Conservation (phyloP, 2,797 vertebrate genomes). For the Muraenolepis orangiensis region DNA sequence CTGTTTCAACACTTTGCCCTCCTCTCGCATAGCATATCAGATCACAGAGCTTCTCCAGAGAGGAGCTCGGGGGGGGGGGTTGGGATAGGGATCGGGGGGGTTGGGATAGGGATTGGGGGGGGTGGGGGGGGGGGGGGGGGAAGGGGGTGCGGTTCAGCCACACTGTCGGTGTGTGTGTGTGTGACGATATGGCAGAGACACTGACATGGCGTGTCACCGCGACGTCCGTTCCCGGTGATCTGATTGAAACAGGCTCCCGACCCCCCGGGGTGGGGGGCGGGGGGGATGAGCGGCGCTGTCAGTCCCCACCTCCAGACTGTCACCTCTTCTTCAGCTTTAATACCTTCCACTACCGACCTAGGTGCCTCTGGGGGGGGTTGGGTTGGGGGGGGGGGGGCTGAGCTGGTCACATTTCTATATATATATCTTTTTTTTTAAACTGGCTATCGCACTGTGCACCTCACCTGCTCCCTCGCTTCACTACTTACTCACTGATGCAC, state of each 20-base stretch:
- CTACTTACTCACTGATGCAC: background rate
- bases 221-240: background rate
- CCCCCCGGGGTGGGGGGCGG: constrained; percentile 1
- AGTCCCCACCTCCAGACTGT: constrained; percentile 10
- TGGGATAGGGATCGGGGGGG: too few species aligned
- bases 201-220: background rate
- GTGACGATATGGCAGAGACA: background rate
- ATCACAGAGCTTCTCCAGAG: background rate
- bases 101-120: too few species aligned
- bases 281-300: constrained; percentile 5
- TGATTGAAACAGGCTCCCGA: background rate
- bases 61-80: background rate
- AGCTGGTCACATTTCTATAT: too few species aligned
- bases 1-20: background rate
- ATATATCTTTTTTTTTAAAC: too few species aligned
- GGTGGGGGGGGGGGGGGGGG: too few species aligned
- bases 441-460: too few species aligned
- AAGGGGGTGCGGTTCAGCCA: background rate
- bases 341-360: background rate
- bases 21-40: background rate
- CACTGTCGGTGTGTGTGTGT: background rate
- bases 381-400: too few species aligned
- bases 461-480: too few species aligned
- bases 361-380: background rate
- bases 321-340: background rate